These are phyloP conservation scores for Diuraphis noxia DNA, from an alignment of 1,140 invertebrate genomes.

Conservation along the genomic window DNA sequence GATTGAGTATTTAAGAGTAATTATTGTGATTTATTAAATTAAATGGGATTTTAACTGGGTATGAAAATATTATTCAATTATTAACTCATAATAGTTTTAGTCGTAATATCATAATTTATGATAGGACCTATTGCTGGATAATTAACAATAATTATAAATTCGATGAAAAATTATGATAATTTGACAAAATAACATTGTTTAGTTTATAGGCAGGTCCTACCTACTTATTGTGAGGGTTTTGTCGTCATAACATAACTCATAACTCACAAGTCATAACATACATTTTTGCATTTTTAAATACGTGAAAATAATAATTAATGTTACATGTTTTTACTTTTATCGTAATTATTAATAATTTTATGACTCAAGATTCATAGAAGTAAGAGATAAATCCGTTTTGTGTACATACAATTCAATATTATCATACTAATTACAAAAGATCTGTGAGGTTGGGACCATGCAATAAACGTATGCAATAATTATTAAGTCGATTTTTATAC, in stretches of 20 bases:
- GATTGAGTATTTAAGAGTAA: neutral
- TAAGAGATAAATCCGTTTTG: neutral
- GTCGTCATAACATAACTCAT: neutral
- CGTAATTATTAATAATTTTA: slow-evolving; percentile 6
- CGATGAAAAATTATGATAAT: neutral
- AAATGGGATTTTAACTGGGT: neutral
- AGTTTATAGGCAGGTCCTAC: neutral
- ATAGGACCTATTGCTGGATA: neutral
- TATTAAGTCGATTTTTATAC: neutral
- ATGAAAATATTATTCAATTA: neutral
- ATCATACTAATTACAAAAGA: neutral
- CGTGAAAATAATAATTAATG: neutral
- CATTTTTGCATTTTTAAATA: neutral
- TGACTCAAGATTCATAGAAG: neutral
- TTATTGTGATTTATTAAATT: slow-evolving; percentile 6
- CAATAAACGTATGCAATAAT: neutral
- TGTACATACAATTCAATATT: neutral
- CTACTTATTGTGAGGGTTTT: neutral
- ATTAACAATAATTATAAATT: neutral
- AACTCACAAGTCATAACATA: neutral
- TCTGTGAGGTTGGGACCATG: neutral
- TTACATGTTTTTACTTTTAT: neutral
- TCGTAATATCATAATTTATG: neutral
- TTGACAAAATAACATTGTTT: neutral
- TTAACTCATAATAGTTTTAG: neutral